Conservation (phyloP, 2,888 invertebrate genomes). For the Cecidostiba fungosa region DNA sequence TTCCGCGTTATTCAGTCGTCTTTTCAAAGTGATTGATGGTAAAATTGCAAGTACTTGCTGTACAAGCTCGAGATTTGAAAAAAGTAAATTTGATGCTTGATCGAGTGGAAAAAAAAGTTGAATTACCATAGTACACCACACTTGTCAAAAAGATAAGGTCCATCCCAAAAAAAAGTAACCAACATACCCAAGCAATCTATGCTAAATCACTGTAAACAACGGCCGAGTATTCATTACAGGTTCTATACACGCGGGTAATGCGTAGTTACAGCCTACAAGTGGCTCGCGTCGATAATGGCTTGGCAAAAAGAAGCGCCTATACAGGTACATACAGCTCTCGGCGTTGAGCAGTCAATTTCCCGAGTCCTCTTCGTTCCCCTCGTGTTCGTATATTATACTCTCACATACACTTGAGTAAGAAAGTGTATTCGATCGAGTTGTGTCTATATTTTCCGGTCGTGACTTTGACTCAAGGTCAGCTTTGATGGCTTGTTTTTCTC, state of each 20-base stretch:
- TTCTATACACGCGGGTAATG: neutral
- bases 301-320: constrained; percentile 8
- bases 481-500: no score
- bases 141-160: neutral
- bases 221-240: constrained; percentile 9
- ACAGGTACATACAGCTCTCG: neutral
- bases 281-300: constrained; percentile 3
- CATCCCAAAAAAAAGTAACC: neutral
- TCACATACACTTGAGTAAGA: no score
- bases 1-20: no score
- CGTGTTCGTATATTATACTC: neutral
- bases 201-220: constrained; percentile 13
- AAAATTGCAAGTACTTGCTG: neutral
- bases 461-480: neutral
- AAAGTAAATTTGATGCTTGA: neutral
- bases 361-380: neutral
- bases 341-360: constrained; percentile 9
- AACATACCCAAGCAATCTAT: neutral
- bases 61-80: no score
- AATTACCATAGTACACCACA: neutral
- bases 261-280: neutral
- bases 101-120: neutral
- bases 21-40: no score
- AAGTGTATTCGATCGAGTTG: no score
- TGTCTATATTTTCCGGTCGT: neutral